Conservation (phyloP, 2,888 invertebrate species). For the Tetramorium bicarinatum region DNA sequence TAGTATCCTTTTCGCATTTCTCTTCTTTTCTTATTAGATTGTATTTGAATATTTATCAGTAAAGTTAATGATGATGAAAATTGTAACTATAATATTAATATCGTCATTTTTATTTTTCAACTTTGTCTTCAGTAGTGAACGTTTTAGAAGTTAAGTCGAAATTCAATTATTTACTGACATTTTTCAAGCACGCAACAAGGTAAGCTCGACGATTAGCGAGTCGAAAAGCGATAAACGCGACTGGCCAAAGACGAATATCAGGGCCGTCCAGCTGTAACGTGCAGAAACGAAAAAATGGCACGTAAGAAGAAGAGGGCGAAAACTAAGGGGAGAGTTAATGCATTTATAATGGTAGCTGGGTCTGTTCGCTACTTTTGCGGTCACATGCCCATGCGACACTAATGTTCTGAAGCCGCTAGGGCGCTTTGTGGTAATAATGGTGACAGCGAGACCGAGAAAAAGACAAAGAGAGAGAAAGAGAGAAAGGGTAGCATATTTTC, state of each 20-base stretch:
- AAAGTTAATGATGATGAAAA: background rate
- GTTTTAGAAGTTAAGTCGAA: background rate
- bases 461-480: conserved; percentile 62
- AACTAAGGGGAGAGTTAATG: conserved; percentile 80
- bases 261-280: conserved; percentile 37
- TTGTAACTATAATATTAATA: background rate
- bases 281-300: conserved; percentile 59
- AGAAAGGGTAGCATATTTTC: conserved; percentile 83
- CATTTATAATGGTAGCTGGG: conserved; percentile 83
- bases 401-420: conserved; percentile 73
- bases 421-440: conserved; percentile 69
- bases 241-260: conserved; percentile 32
- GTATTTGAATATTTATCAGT: background rate
- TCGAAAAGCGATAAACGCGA: conserved; percentile 39
- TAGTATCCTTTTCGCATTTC: background rate
- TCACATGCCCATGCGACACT: conserved; percentile 77
- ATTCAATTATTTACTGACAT: conserved; percentile 11
- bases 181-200: conserved; percentile 17
- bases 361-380: conserved; percentile 80
- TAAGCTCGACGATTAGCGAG: conserved; percentile 16
- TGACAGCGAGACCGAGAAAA: conserved; percentile 51
- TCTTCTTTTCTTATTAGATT: background rate
- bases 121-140: background rate
- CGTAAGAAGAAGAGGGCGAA: conserved; percentile 57
- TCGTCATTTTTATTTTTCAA: background rate